Evolutionary conservation across 2,797 vertebrate species (phyloP).

Genomic region (Crenuchus spilurus): DNA sequence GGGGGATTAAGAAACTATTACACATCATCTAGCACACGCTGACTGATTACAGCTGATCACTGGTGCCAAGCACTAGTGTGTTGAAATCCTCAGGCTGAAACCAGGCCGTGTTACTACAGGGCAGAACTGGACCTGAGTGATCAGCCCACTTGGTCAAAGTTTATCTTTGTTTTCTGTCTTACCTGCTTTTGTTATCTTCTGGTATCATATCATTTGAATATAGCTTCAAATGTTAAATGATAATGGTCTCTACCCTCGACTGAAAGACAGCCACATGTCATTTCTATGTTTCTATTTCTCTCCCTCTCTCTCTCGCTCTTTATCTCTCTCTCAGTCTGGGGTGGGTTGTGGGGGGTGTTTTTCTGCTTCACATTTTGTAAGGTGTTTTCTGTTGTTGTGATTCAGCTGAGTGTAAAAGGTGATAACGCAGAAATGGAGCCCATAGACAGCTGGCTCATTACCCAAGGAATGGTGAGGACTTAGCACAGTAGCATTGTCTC

Average conservation of each 20-base stretch:
- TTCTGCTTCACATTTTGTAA: constrained; percentile 68
- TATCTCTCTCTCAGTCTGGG: constrained; percentile 1
- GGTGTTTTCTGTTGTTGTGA: constrained; percentile 93
- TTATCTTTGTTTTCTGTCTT: constrained; percentile 20
- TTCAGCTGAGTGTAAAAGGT: constrained; percentile 94
- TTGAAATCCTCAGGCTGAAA: constrained; percentile 27
- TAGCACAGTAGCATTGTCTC: constrained; percentile 70
- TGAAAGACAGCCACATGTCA: constrained; percentile 7
- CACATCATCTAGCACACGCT: constrained; percentile 1
- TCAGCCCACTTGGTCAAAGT: constrained; percentile 56
- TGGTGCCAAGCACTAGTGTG: constrained; percentile 6
- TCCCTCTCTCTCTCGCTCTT: constrained; percentile 24
- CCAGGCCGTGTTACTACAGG: constrained; percentile 14
- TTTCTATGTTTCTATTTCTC: constrained; percentile 38
- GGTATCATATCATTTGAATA: neutral
- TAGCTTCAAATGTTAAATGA: constrained; percentile 2
- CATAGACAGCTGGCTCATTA: constrained; percentile 99
- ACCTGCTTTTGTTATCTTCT: constrained; percentile 7
- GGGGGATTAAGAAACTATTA: constrained; percentile 5
- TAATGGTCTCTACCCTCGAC: neutral
- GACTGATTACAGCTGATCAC: constrained; percentile 6
- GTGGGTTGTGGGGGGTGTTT: constrained; percentile 52
- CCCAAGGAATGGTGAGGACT: constrained; percentile 99
- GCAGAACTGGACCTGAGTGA: constrained; percentile 20
- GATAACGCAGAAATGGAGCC: constrained; percentile 94